Conservation (phyloP, 2,113 vertebrate species). For the Bettongia penicillata region DNA sequence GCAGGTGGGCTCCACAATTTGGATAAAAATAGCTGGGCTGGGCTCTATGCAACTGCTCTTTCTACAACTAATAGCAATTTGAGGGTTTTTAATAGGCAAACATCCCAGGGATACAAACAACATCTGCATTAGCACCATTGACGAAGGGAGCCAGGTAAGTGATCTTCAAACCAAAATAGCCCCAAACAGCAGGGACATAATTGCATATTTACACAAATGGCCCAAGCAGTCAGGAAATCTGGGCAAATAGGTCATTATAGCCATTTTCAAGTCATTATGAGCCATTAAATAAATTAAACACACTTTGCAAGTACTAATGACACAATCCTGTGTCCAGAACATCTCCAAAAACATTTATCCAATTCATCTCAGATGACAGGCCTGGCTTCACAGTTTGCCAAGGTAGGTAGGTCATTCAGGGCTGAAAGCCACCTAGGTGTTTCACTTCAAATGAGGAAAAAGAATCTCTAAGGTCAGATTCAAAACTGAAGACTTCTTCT, state of each 20-base stretch:
- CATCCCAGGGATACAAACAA: conserved; percentile 48
- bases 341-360: conserved; percentile 59
- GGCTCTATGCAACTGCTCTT: conserved; percentile 39
- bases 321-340: conserved; percentile 47
- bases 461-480: conserved; percentile 7
- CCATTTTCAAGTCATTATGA: conserved; percentile 74
- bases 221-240: conserved; percentile 64
- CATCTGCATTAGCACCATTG: conserved; percentile 57
- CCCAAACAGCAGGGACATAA: conserved; percentile 62
- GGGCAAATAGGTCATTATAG: conserved; percentile 72
- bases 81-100: conserved; percentile 60
- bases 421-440: conserved; percentile 9
- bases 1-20: conserved; percentile 7
- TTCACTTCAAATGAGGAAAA: conserved; percentile 46
- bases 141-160: conserved; percentile 60
- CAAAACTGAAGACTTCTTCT: neutral
- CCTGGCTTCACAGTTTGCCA: conserved; percentile 3
- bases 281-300: conserved; percentile 75
- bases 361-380: conserved; percentile 23
- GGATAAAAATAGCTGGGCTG: conserved; percentile 28
- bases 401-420: neutral
- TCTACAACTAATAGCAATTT: conserved; percentile 50
- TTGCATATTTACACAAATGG: conserved; percentile 74
- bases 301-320: conserved; percentile 65
- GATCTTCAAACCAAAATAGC: conserved; percentile 61